Evolutionary conservation across 2,888 invertebrate genomes (phyloP).

Genomic region (Sylvicola cinctus): DNA sequence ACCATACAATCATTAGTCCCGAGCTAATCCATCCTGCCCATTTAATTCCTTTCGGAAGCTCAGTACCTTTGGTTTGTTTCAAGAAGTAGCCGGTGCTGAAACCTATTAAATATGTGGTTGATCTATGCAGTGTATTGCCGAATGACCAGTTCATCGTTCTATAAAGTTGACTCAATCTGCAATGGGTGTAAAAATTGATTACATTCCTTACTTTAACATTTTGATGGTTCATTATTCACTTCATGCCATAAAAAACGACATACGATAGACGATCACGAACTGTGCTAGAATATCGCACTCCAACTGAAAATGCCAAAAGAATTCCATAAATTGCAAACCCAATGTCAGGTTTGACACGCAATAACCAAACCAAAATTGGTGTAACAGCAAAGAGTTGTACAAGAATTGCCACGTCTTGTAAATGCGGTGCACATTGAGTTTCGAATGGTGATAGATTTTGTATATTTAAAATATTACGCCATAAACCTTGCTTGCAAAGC

Average conservation of each 20-base stretch:
- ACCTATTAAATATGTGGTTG: conserved; percentile 43
- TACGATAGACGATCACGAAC: conserved; percentile 38
- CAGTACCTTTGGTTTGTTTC: conserved; percentile 24
- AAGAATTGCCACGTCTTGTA: conserved; percentile 45
- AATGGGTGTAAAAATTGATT: conserved; percentile 11
- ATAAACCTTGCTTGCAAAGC: conserved; percentile 35
- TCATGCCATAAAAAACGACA: conserved; percentile 45
- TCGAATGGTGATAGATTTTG: conserved; percentile 42
- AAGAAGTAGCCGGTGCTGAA: conserved; percentile 36
- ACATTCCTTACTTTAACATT: conserved; percentile 1
- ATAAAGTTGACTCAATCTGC: conserved; percentile 43
- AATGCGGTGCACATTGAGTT: conserved; percentile 50
- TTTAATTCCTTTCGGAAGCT: conserved; percentile 21
- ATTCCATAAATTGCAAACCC: conserved; percentile 33
- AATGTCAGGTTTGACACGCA: conserved; percentile 32
- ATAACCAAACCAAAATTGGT: conserved; percentile 36
- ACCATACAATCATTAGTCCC: conserved; percentile 22
- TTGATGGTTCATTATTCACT: conserved; percentile 25
- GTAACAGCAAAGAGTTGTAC: conserved; percentile 42
- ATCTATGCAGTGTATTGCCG: conserved; percentile 37
- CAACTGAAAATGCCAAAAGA: conserved; percentile 35
- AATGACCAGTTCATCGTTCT: conserved; percentile 44
- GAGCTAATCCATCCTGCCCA: conserved; percentile 16
- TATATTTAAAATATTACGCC: conserved; percentile 39
- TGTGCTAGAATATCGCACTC: conserved; percentile 38